A percentile compares a stretch with the other conserved stretches of the same genome.
Conservation (phyloP, 2,113 vertebrate species). For the Pitta sordida region DNA sequence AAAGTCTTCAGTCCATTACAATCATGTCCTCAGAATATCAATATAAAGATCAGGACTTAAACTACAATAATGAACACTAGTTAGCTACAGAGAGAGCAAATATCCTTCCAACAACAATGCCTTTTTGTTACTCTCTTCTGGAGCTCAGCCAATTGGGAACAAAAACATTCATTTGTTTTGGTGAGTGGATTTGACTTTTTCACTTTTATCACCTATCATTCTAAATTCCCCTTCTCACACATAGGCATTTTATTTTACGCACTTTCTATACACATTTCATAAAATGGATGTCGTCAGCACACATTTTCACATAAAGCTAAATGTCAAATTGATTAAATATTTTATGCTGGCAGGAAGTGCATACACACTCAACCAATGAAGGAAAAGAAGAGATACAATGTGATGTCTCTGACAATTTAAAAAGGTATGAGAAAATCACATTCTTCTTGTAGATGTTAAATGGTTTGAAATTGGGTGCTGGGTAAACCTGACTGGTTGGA, state of each 20-base stretch:
- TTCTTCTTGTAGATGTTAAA: neutral
- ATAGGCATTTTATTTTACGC: neutral
- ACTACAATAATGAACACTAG: neutral
- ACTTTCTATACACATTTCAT: neutral
- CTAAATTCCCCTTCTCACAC: neutral
- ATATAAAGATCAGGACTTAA: neutral
- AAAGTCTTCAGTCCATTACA: neutral
- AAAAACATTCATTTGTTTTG: neutral
- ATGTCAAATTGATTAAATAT: constrained; percentile 12
- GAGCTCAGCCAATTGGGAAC: neutral
- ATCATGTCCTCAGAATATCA: neutral
- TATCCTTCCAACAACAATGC: neutral
- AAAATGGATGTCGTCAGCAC: neutral
- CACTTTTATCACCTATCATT: neutral
- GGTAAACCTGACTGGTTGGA: neutral
- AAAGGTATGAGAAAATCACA: neutral
- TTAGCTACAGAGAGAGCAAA: neutral
- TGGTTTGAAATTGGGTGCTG: neutral
- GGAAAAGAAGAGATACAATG: neutral
- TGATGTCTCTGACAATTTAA: neutral
- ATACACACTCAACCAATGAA: neutral
- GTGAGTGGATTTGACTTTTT: neutral
- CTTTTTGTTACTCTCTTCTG: neutral
- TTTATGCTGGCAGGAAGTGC: neutral
- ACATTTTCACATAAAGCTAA: neutral